phyloP scores from a whole-genome alignment of 1,140 invertebrate species.

The Lordiphosa mommai region DNA sequence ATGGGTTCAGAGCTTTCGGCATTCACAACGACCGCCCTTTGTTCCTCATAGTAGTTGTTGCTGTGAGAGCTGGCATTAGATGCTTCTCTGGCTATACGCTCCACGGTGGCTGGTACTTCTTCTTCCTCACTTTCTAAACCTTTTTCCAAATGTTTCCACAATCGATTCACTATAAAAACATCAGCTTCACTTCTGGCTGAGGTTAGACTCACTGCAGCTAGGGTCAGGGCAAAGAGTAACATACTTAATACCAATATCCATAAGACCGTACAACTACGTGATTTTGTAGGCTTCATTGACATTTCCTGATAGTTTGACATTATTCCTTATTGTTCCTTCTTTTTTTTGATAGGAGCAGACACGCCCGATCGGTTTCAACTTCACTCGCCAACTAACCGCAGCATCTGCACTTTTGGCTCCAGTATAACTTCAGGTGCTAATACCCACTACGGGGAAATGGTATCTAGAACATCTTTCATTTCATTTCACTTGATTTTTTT shows the following conservation, averaged over 20 bases:
- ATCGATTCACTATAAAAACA: slow-evolving; percentile 39
- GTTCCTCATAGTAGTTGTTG: slow-evolving; percentile 56
- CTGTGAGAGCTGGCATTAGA: slow-evolving; percentile 26
- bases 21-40: slow-evolving; percentile 58
- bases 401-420: slow-evolving; percentile 16
- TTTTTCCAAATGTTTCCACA: slow-evolving; percentile 39
- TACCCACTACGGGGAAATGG: slow-evolving; percentile 26
- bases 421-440: slow-evolving; percentile 66
- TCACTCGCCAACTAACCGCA: slow-evolving; percentile 43
- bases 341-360: slow-evolving; percentile 17
- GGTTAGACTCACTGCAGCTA: slow-evolving; percentile 31
- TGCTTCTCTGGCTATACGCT: slow-evolving; percentile 46
- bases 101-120: slow-evolving; percentile 36
- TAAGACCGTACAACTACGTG: slow-evolving; percentile 22
- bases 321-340: slow-evolving; percentile 3
- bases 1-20: slow-evolving; percentile 30
- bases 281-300: slow-evolving; percentile 31
- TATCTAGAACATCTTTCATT: slow-evolving; percentile 60
- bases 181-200: slow-evolving; percentile 11
- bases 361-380: slow-evolving; percentile 43
- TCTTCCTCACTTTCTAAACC: slow-evolving; percentile 10
- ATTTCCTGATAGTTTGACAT: slow-evolving; percentile 51
- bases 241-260: slow-evolving; percentile 42
- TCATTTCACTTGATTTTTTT: not conserved
- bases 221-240: slow-evolving; percentile 41